Percentiles rank a stretch among this genome's conserved stretches.
Conservation (phyloP, 1,140 invertebrate species). For the Alviniconcha marisindica region DNA sequence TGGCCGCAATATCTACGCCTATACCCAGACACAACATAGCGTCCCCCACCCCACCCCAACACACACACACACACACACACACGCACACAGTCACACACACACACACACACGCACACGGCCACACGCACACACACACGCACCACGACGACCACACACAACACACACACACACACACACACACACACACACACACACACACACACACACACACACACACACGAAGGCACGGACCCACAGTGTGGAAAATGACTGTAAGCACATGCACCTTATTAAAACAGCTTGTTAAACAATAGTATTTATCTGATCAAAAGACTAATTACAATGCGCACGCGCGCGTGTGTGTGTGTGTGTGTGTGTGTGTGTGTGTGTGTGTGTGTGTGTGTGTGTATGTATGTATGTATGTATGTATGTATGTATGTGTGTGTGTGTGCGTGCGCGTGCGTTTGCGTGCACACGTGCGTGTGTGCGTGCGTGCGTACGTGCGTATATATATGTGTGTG, state of each 20-base stretch:
- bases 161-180: too few species aligned
- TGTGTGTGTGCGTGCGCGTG: slow-evolving; percentile 14
- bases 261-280: not conserved
- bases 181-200: slow-evolving; percentile 6
- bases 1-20: too few species aligned
- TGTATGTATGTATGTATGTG: not conserved
- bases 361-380: not conserved
- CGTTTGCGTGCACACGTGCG: not conserved
- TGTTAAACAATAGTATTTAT: not conserved
- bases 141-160: too few species aligned
- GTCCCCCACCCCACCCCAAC: not conserved
- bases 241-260: not conserved
- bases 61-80: not conserved
- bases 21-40: too few species aligned
- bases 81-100: slow-evolving; percentile 2
- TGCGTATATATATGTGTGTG: not conserved
- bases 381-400: not conserved
- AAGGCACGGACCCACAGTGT: not conserved
- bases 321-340: not conserved
- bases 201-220: not conserved
- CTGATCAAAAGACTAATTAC: not conserved
- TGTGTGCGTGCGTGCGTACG: slow-evolving; percentile 1
- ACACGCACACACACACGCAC: not conserved
- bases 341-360: not conserved
- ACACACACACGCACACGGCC: not conserved